phyloP scores from a whole-genome alignment of 2,888 invertebrate genomes.

The Rhamnusium bicolor region DNA sequence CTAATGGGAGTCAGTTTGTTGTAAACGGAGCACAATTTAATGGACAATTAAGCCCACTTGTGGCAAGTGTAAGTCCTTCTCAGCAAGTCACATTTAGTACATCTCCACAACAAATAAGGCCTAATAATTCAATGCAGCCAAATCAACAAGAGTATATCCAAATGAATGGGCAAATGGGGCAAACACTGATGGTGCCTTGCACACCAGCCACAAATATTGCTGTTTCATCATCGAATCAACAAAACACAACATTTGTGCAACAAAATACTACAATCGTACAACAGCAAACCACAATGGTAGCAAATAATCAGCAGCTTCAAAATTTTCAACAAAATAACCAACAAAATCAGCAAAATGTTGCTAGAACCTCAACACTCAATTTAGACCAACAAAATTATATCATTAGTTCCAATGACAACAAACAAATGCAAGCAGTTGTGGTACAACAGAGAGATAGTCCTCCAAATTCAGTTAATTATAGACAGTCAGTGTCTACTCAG shows the following conservation, averaged over 20 bases:
- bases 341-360: constrained; percentile 54
- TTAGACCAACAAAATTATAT: constrained; percentile 77
- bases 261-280: constrained; percentile 90
- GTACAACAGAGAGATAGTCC: constrained; percentile 58
- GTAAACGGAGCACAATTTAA: constrained; percentile 83
- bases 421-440: constrained; percentile 62
- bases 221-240: constrained; percentile 74
- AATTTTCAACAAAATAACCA: constrained; percentile 58
- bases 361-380: constrained; percentile 69
- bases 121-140: constrained; percentile 66
- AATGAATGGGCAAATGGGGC: constrained; percentile 78
- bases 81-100: constrained; percentile 73
- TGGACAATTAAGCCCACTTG: constrained; percentile 85
- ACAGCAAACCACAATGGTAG: constrained; percentile 85
- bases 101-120: constrained; percentile 60
- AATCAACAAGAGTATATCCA: constrained; percentile 80
- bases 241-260: constrained; percentile 83
- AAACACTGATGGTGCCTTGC: constrained; percentile 82
- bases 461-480: constrained; percentile 61
- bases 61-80: constrained; percentile 82
- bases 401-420: constrained; percentile 68
- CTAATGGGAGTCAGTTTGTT: constrained; percentile 82
- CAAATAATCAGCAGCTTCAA: constrained; percentile 77
- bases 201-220: constrained; percentile 75
- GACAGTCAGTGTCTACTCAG: constrained; percentile 85